Conservation (phyloP, 2,797 vertebrate genomes). For the Synanceia verrucosa region DNA sequence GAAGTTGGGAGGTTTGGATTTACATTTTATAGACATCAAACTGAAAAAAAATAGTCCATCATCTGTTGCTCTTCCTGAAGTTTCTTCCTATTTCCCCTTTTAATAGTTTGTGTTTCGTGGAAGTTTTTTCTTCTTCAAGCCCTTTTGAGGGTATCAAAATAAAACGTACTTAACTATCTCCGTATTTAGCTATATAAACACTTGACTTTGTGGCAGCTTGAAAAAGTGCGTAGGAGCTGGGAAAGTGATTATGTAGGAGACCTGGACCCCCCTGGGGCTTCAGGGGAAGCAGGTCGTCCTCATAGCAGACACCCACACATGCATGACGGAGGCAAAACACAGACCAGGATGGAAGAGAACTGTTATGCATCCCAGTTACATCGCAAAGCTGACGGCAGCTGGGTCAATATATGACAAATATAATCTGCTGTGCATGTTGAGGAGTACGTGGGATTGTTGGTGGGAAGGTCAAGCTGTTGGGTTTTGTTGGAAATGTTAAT, state of each 20-base stretch:
- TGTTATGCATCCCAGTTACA: slow-evolving; percentile 36
- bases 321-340: slow-evolving; percentile 53
- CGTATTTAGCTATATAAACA: neutral
- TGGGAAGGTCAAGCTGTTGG: slow-evolving; percentile 39
- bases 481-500: slow-evolving; percentile 40
- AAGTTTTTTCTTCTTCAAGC: neutral
- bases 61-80: neutral
- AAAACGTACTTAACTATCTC: neutral
- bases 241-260: slow-evolving; percentile 58
- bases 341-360: slow-evolving; percentile 17
- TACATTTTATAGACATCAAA: no score
- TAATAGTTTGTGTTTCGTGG: neutral
- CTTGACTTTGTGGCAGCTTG: neutral
- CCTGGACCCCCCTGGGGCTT: slow-evolving; percentile 27
- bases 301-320: slow-evolving; percentile 52
- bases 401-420: slow-evolving; percentile 21
- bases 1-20: neutral
- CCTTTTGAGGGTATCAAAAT: neutral
- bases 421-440: slow-evolving; percentile 26
- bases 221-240: slow-evolving; percentile 20
- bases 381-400: slow-evolving; percentile 11
- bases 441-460: slow-evolving; percentile 4
- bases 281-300: slow-evolving; percentile 27
- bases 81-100: neutral
- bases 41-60: accelerated